Conservation (phyloP, 2,797 vertebrate species). For the Amniataba percoides region DNA sequence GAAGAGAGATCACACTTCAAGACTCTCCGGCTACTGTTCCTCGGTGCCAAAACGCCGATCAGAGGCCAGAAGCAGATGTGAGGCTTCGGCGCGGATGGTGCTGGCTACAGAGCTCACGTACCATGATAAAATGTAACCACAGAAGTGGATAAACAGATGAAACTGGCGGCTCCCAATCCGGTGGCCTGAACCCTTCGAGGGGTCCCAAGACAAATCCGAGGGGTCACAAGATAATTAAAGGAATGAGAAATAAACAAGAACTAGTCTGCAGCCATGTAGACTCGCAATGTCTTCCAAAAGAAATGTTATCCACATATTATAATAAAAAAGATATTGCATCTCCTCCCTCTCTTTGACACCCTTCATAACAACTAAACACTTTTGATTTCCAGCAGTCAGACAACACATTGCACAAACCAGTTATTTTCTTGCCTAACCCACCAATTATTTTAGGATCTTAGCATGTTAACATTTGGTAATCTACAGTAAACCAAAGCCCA, state of each 20-base stretch:
- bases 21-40: conserved; percentile 48
- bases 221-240: conserved; percentile 23
- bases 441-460: not conserved
- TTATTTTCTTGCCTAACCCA: too few species aligned
- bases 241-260: not conserved
- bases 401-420: too few species aligned
- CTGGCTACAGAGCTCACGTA: conserved; percentile 45
- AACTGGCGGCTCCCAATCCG: conserved; percentile 6
- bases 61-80: conserved; percentile 49
- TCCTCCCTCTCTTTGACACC: not conserved
- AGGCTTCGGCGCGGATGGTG: conserved; percentile 39
- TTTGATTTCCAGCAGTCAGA: too few species aligned
- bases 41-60: conserved; percentile 59
- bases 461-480: not conserved
- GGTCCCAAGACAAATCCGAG: not conserved
- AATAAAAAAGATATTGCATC: not conserved
- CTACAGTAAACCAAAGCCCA: not conserved
- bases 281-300: not conserved
- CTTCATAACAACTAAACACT: too few species aligned
- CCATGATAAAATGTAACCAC: conserved; percentile 55
- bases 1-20: conserved; percentile 54
- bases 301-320: not conserved
- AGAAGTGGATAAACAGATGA: conserved; percentile 35
- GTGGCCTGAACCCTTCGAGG: conserved; percentile 4
- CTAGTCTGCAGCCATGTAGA: not conserved